phyloP scores from a whole-genome alignment of 2,888 invertebrate genomes.

The Andrena praecox region DNA sequence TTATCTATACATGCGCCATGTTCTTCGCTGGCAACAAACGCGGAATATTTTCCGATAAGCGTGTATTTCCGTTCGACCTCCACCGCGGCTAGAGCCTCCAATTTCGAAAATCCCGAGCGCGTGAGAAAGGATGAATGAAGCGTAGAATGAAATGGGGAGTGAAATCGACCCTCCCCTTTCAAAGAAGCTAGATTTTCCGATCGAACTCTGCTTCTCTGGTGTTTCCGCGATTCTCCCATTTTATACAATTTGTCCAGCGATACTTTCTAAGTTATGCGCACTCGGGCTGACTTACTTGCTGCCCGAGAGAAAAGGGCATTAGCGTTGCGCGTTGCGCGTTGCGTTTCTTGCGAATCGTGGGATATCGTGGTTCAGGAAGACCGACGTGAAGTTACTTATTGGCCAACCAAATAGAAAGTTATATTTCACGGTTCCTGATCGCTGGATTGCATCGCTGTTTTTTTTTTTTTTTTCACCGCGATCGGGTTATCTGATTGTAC shows the following conservation, averaged over 20 bases:
- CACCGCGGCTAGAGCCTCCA: too few relatives aligned
- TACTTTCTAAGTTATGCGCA: constrained; percentile 1
- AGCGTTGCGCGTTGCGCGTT: neutral
- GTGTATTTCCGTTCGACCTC: too few relatives aligned
- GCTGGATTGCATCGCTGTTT: neutral
- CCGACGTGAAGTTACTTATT: constrained; percentile 17
- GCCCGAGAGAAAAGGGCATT: constrained; percentile 18
- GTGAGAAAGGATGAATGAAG: too few relatives aligned
- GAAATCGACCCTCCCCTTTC: too few relatives aligned
- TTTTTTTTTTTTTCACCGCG: neutral
- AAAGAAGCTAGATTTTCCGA: neutral
- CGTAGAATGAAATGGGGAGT: too few relatives aligned
- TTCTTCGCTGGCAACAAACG: too few relatives aligned
- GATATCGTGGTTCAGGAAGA: neutral
- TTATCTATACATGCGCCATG: too few relatives aligned
- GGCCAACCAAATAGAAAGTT: constrained; percentile 44
- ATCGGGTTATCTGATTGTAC: neutral
- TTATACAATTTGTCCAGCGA: neutral
- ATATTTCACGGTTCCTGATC: constrained; percentile 33
- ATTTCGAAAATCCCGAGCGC: too few relatives aligned
- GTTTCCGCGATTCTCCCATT: neutral
- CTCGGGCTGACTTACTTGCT: neutral
- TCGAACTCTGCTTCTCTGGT: neutral
- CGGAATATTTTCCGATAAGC: too few relatives aligned
- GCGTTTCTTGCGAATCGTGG: constrained; percentile 14